phyloP scores from a whole-genome alignment of 2,888 invertebrate species.

The Xylota segnis region DNA sequence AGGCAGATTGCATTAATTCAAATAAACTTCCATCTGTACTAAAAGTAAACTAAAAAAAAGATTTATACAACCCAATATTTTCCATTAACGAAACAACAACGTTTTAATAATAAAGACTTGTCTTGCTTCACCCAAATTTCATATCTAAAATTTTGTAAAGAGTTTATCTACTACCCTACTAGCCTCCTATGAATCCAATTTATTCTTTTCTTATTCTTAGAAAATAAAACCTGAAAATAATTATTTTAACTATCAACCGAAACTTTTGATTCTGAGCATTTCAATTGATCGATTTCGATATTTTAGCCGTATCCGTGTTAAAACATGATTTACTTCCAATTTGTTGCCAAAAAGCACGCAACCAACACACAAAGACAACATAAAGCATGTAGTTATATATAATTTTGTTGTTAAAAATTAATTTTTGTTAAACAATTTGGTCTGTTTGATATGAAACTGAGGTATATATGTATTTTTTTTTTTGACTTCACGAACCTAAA shows the following conservation, averaged over 20 bases:
- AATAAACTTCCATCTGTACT: too few species aligned
- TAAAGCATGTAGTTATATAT: neutral
- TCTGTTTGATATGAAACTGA: slow-evolving; percentile 1
- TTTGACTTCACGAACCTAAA: slow-evolving; percentile 10
- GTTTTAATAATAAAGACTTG: slow-evolving; percentile 9
- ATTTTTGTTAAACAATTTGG: neutral
- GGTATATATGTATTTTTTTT: too few species aligned
- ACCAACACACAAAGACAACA: slow-evolving; percentile 35
- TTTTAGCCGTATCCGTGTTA: slow-evolving; percentile 6
- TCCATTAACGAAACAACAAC: neutral
- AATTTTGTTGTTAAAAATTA: neutral
- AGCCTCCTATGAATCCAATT: neutral
- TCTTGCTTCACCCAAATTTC: slow-evolving; percentile 43
- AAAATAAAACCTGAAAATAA: slow-evolving; percentile 6
- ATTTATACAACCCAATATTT: slow-evolving; percentile 46
- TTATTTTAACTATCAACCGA: slow-evolving; percentile 10
- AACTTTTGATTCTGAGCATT: slow-evolving; percentile 76
- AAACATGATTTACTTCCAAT: neutral
- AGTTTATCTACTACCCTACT: slow-evolving; percentile 9
- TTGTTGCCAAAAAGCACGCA: slow-evolving; percentile 24
- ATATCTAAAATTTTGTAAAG: slow-evolving; percentile 60
- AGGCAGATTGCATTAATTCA: too few species aligned
- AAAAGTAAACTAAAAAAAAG: neutral
- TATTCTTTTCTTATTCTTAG: neutral
- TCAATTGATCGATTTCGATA: neutral